Percentiles rank a stretch among this genome's conserved stretches.
phyloP scores from a whole-genome alignment of 2,113 vertebrate genomes.

The Festucalex cinctus region DNA sequence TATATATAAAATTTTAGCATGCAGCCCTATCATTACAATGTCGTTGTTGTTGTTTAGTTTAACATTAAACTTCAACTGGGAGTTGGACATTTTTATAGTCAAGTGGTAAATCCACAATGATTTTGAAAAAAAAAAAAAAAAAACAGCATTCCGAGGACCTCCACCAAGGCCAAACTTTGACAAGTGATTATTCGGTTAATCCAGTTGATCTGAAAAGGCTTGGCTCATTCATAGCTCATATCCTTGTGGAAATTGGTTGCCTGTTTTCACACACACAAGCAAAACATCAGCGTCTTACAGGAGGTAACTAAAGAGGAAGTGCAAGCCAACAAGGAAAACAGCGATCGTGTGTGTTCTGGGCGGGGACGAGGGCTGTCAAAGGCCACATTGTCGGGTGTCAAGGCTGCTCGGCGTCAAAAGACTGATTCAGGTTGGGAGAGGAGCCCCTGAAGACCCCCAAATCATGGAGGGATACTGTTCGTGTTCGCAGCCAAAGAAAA shows the following conservation, averaged over 20 bases:
- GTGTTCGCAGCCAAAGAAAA: slow-evolving; percentile 54
- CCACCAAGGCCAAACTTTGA: background rate
- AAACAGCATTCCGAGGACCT: background rate
- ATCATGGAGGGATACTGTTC: slow-evolving; percentile 53
- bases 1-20: too few species aligned
- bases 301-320: background rate
- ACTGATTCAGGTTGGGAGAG: slow-evolving; percentile 63
- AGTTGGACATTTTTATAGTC: too few species aligned
- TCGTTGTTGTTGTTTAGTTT: too few species aligned
- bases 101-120: too few species aligned
- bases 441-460: slow-evolving; percentile 47
- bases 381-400: slow-evolving; percentile 73
- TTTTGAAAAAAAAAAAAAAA: too few species aligned
- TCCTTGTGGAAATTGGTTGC: background rate
- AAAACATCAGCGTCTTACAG: background rate
- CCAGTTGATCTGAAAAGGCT: background rate
- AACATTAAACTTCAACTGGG: too few species aligned
- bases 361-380: slow-evolving; percentile 74
- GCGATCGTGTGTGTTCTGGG: slow-evolving; percentile 54
- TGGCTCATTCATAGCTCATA: background rate
- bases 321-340: slow-evolving; percentile 26
- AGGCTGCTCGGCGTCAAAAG: slow-evolving; percentile 73
- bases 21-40: too few species aligned
- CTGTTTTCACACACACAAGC: too few species aligned
- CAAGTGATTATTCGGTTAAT: background rate